phyloP scores from a whole-genome alignment of 2,797 vertebrate genomes.

The Rhincodon typus region DNA sequence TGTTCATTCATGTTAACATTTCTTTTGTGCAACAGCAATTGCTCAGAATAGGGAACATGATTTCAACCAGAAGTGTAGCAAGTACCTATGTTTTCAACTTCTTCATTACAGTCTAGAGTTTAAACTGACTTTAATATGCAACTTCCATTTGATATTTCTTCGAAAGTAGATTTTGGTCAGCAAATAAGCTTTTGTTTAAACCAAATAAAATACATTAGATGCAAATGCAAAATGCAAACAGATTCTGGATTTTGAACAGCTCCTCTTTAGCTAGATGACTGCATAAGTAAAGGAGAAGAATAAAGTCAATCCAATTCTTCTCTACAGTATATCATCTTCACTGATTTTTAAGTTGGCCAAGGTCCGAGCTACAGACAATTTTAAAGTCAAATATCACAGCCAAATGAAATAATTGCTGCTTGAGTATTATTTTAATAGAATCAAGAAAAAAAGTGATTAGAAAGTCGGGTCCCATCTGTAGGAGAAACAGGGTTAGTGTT shows the following conservation, averaged over 20 bases:
- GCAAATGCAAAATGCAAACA: neutral
- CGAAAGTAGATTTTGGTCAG: neutral
- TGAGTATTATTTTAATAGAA: neutral
- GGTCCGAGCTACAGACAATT: neutral
- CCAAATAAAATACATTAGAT: neutral
- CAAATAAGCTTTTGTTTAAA: neutral
- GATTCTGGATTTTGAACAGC: neutral
- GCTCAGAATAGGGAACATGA: neutral
- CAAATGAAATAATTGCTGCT: neutral
- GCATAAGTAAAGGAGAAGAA: neutral
- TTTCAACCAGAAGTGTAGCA: neutral
- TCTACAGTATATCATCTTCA: neutral
- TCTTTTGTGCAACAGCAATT: neutral
- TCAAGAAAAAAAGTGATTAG: neutral
- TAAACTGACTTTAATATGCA: neutral
- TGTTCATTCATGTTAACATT: neutral
- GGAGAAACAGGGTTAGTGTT: neutral
- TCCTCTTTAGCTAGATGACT: neutral
- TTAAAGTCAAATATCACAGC: neutral
- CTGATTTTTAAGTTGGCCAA: neutral
- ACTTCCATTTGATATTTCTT: neutral
- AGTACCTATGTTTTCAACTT: neutral
- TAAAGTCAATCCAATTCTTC: neutral
- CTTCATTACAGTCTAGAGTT: neutral
- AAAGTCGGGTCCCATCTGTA: neutral